Evolutionary conservation across 1,140 invertebrate species (phyloP), one percentile per base, ranked within the genome.

Genomic region (Carposina sasakii): DNA sequence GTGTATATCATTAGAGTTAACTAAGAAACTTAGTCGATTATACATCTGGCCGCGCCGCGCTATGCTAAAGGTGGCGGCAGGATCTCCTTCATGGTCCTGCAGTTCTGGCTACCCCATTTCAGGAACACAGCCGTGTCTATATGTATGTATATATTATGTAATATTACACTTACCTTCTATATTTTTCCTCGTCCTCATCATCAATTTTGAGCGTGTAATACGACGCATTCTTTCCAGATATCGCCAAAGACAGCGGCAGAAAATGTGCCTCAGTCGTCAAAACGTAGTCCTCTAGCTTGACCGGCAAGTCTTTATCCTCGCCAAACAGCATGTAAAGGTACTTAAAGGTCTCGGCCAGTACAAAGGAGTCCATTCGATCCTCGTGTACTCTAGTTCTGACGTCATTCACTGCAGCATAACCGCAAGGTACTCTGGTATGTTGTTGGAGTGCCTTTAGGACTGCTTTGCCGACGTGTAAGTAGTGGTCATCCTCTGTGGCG

Each of bases 191-290:
- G 46, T 87, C 85, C 31, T 85, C 72, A 23, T 81, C 72, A 34
- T 76, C 72, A 5, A 77, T 57, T 15, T 71, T 71, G 13, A 82
- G 45, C 6, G 59, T 60, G 22, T 75, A 61, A 13, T 68, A 63
- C 0, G 76, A 56, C 0, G 60, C 49, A 41, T 85, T 84, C 16
- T 57, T 68, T 2, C 71, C 70, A 16, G 61, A 55, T 0, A 63
- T 71, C 0, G 76, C 93, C 19, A 98, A 85, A 9, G 91, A 92
- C 1, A 99, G 85, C 9, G 98, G 98, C 46, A 99, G 81, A 22
- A 99, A 89, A 86, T 99, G 98, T 2, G 96, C 98, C 76, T 99
- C 98, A 0, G 98, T 99, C 0, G 97, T 99, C 57, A 99, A 94
- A 46, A 99, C 91, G 86, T 98, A 99, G 76, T 98, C 92, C 81